Conservation (phyloP, 2,797 vertebrate genomes). For the Anguilla anguilla region DNA sequence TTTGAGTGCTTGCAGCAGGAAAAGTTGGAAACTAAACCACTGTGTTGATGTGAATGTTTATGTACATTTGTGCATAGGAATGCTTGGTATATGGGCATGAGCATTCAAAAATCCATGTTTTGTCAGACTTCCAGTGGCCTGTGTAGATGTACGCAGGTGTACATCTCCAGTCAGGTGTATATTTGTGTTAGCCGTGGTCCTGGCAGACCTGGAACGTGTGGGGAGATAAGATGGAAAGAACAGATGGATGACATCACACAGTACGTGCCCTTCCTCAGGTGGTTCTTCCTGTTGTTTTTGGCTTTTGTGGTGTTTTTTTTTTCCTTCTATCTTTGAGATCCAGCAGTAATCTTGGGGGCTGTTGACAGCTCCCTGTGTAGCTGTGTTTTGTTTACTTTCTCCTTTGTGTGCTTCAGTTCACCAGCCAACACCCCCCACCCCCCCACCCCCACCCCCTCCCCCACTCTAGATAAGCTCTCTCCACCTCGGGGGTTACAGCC, state of each 20-base stretch:
- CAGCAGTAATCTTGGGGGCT: not conserved
- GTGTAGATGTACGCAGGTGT: not conserved
- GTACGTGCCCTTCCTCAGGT: not conserved
- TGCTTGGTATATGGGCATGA: not conserved
- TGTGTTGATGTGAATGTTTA: not conserved
- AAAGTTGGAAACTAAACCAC: not conserved
- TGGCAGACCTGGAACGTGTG: not conserved
- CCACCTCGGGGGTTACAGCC: not conserved
- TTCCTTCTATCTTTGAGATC: not conserved
- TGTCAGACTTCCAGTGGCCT: not conserved
- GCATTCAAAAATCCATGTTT: not conserved
- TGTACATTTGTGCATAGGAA: not conserved
- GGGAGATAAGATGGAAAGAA: not conserved
- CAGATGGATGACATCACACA: slow-evolving; percentile 6
- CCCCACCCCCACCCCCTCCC: not conserved
- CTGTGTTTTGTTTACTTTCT: slow-evolving; percentile 18
- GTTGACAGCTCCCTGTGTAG: slow-evolving; percentile 8
- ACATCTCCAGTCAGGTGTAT: not conserved
- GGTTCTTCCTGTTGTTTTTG: not conserved
- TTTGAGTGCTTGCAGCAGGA: not conserved
- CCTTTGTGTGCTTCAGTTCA: not conserved
- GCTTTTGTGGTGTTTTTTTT: not conserved
- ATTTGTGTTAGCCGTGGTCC: not conserved
- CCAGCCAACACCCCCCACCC: not conserved
- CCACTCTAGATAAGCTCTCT: not conserved